Conservation (phyloP, 2,888 invertebrate species). For the Oxytorus armatus region DNA sequence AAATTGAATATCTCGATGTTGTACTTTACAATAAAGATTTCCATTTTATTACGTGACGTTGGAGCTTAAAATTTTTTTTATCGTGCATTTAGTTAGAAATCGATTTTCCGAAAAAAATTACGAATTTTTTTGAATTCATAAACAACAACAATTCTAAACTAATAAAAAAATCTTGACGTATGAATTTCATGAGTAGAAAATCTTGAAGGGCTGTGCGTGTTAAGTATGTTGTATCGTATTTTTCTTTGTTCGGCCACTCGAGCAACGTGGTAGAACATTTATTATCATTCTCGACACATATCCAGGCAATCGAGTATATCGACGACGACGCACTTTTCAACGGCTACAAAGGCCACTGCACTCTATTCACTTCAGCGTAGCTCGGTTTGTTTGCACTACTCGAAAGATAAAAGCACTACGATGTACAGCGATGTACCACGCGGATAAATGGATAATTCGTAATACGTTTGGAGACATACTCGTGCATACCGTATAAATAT, state of each 20-base stretch:
- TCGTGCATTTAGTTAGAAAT: neutral
- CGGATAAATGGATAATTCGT: conserved; percentile 9
- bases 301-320: conserved; percentile 20
- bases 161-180: too few relatives aligned
- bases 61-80: neutral
- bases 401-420: conserved; percentile 60
- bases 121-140: neutral
- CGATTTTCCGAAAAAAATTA: neutral
- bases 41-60: neutral
- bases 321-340: conserved; percentile 40
- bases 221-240: neutral
- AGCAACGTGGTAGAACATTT: conserved; percentile 18
- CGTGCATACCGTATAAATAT: too few relatives aligned
- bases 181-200: neutral
- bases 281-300: conserved; percentile 31
- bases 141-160: neutral
- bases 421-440: conserved; percentile 28
- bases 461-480: neutral
- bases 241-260: conserved; percentile 26
- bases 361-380: conserved; percentile 47
- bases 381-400: conserved; percentile 57
- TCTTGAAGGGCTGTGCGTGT: neutral
- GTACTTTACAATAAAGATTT: neutral
- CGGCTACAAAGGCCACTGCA: conserved; percentile 57
- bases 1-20: neutral